Evolutionary conservation across 2,797 vertebrate species (phyloP).

Genomic region (Megalops cyprinoides): DNA sequence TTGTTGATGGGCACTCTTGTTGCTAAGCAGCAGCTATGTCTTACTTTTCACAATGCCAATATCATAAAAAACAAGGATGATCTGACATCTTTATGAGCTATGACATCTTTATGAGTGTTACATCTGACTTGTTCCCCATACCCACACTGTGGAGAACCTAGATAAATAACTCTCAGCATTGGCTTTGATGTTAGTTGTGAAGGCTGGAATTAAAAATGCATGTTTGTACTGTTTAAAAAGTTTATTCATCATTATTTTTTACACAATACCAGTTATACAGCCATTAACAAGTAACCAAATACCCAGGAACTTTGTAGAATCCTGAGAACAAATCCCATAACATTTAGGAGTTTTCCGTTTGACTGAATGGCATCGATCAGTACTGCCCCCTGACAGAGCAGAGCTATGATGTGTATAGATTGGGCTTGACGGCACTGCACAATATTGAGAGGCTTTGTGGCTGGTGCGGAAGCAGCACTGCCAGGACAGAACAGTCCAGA

Average conservation of each 20-base stretch:
- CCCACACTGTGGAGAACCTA: background rate
- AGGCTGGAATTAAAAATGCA: background rate
- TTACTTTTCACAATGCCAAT: too few species aligned
- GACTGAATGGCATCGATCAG: slow-evolving; percentile 19
- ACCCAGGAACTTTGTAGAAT: background rate
- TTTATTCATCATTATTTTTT: background rate
- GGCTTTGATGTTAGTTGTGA: background rate
- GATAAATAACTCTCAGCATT: background rate
- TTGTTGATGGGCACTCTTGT: too few species aligned
- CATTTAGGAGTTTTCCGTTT: slow-evolving; percentile 10
- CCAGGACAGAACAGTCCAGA: slow-evolving; percentile 28
- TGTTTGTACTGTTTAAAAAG: too few species aligned
- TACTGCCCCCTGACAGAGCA: background rate
- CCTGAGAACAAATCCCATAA: slow-evolving; percentile 5
- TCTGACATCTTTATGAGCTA: too few species aligned
- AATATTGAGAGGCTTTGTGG: slow-evolving; percentile 1
- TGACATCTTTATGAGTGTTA: too few species aligned
- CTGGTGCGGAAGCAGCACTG: background rate
- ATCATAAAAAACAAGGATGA: too few species aligned
- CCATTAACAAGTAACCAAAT: background rate
- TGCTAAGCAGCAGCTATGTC: too few species aligned
- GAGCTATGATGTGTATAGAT: background rate
- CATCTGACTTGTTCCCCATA: too few species aligned
- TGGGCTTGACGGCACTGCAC: background rate
- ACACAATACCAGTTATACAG: background rate